A percentile compares a stretch with the other conserved stretches of the same genome.
Evolutionary conservation across 2,113 vertebrate genomes (phyloP).

Genomic region (Plecotus auritus): DNA sequence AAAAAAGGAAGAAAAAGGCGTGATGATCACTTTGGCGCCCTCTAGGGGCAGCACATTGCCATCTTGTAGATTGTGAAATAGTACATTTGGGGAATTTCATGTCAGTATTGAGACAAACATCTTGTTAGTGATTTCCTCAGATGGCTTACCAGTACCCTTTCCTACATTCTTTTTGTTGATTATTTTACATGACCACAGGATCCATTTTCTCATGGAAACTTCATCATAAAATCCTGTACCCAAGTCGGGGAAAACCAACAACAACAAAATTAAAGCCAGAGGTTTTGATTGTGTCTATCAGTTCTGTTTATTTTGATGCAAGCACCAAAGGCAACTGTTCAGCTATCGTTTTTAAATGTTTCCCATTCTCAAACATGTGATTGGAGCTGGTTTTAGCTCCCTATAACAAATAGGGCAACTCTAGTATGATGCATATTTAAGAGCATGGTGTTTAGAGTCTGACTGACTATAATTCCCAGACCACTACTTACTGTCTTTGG

Average conservation of each 20-base stretch:
- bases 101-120: conserved; percentile 48
- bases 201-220: conserved; percentile 73
- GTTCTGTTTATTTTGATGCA: conserved; percentile 65
- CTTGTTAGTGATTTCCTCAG: conserved; percentile 62
- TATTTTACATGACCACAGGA: conserved; percentile 70
- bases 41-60: conserved; percentile 21
- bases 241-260: background rate
- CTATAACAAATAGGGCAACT: background rate
- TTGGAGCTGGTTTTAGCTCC: background rate
- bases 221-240: conserved; percentile 63
- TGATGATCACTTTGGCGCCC: conserved; percentile 9
- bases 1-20: background rate
- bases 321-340: conserved; percentile 9
- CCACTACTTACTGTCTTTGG: background rate
- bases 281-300: conserved; percentile 55
- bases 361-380: conserved; percentile 35
- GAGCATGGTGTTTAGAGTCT: background rate
- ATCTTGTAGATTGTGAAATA: background rate
- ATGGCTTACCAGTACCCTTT: conserved; percentile 57
- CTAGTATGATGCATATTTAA: background rate
- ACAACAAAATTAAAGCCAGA: conserved; percentile 68
- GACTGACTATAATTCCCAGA: background rate
- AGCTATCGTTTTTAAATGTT: background rate
- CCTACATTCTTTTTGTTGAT: conserved; percentile 64
- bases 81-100: background rate